These are phyloP conservation scores for Zaprionus lineosus DNA, from an alignment of 2,888 invertebrate species.

Conservation along the genomic window DNA sequence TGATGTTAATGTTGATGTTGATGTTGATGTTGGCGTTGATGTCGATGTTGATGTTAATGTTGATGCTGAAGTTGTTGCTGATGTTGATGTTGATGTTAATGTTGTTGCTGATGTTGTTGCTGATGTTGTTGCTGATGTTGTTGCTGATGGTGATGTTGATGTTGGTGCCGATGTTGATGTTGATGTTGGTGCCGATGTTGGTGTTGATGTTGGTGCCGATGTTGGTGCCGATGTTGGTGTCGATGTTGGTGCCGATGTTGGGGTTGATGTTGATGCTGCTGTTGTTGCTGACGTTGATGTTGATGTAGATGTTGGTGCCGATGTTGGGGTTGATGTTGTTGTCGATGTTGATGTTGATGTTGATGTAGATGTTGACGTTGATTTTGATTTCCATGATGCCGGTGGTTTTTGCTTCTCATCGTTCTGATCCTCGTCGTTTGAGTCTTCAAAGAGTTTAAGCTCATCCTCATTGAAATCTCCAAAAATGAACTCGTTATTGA, in stretches of 20 bases:
- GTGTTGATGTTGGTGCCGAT: slow-evolving; percentile 12
- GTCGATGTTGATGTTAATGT: too few relatives aligned
- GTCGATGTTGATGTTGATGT: slow-evolving; percentile 17
- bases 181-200: slow-evolving; percentile 9
- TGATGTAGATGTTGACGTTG: slow-evolving; percentile 13
- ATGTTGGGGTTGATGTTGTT: not conserved
- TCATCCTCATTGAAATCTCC: slow-evolving; percentile 83
- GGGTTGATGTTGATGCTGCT: slow-evolving; percentile 11
- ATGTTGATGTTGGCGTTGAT: slow-evolving; percentile 17
- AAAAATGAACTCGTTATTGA: slow-evolving; percentile 89
- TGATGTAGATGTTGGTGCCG: not conserved
- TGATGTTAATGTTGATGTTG: slow-evolving; percentile 12
- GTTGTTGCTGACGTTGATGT: too few relatives aligned
- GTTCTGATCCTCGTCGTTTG: slow-evolving; percentile 9
- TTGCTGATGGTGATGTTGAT: too few relatives aligned
- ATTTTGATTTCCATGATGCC: slow-evolving; percentile 14
- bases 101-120: slow-evolving; percentile 12
- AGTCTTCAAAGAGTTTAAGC: slow-evolving; percentile 77
- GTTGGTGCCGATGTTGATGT: not conserved
- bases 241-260: slow-evolving; percentile 11
- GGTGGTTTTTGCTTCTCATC: not conserved
- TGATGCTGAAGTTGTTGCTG: slow-evolving; percentile 4
- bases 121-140: slow-evolving; percentile 18
- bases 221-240: slow-evolving; percentile 20
- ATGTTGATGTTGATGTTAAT: slow-evolving; percentile 15